These are phyloP conservation scores for Lepidurus arcticus DNA, from an alignment of 1,140 invertebrate genomes.

Conservation along the genomic window DNA sequence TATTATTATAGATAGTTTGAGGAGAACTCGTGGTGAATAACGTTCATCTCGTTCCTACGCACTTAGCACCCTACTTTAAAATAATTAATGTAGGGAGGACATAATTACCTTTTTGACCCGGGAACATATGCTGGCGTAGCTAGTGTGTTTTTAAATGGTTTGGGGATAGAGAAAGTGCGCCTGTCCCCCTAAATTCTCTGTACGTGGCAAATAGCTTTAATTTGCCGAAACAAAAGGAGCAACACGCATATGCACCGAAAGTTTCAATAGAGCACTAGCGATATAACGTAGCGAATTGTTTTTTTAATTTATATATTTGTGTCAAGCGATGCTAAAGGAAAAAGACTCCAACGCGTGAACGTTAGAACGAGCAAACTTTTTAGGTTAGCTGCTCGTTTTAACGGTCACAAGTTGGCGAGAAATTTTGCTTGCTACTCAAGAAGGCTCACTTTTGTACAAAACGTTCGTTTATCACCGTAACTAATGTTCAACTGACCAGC, in stretches of 20 bases:
- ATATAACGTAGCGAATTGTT: neutral
- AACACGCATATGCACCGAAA: constrained; percentile 9
- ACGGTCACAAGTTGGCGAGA: constrained; percentile 10
- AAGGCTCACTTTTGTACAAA: neutral
- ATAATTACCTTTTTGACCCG: neutral
- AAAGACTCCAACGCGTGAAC: neutral
- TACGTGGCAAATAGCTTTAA: constrained; percentile 22
- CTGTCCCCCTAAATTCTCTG: neutral
- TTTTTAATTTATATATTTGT: neutral
- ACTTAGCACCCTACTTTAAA: neutral
- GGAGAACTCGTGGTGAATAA: neutral
- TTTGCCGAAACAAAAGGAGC: constrained; percentile 5
- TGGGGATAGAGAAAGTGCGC: neutral
- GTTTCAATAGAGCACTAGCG: neutral
- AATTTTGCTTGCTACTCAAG: neutral
- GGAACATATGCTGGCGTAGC: neutral
- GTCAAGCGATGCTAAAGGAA: neutral
- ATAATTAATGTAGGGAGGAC: neutral
- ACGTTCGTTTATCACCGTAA: constrained; percentile 1
- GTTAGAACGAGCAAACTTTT: neutral
- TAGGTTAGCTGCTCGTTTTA: neutral
- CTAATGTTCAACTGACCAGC: constrained; percentile 4
- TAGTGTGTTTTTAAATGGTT: neutral
- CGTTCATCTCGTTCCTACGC: neutral
- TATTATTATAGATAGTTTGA: neutral